Evolutionary conservation across 1,140 invertebrate species (phyloP).

Genomic region (Pemphigus obesinymphae): DNA sequence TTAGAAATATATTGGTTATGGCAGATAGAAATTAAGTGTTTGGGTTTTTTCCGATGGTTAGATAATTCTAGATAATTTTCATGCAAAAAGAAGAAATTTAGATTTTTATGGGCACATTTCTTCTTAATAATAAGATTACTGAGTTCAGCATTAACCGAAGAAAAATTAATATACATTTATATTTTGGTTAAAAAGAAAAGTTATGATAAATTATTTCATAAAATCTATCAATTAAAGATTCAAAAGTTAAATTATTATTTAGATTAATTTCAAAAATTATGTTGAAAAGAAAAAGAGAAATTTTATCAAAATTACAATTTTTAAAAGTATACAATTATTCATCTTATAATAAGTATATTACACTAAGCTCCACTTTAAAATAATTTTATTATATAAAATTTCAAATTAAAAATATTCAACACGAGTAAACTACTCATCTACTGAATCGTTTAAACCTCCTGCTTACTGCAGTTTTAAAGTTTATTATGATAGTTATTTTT

Average conservation of each 20-base stretch:
- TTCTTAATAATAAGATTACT: background rate
- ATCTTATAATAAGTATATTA: no score
- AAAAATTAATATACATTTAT: background rate
- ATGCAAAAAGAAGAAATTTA: background rate
- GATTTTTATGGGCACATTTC: background rate
- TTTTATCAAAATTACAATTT: background rate
- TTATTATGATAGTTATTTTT: no score
- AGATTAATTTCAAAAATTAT: background rate
- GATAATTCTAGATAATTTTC: background rate
- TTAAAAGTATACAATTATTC: slow-evolving; percentile 4
- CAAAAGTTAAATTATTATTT: background rate
- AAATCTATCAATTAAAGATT: background rate
- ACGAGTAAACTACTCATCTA: no score
- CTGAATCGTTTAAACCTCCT: no score
- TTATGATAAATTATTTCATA: background rate
- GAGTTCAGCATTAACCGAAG: background rate
- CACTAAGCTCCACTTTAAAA: no score
- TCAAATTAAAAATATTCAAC: no score
- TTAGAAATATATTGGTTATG: no score
- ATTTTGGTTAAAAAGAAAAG: background rate
- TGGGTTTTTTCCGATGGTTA: background rate
- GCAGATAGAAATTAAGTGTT: background rate
- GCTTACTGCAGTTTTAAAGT: no score
- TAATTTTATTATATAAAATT: no score
- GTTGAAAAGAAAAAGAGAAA: background rate